Base-by-base conservation (phyloP, 2,888 invertebrate genomes). In the Sthenelais limicola region DNA sequence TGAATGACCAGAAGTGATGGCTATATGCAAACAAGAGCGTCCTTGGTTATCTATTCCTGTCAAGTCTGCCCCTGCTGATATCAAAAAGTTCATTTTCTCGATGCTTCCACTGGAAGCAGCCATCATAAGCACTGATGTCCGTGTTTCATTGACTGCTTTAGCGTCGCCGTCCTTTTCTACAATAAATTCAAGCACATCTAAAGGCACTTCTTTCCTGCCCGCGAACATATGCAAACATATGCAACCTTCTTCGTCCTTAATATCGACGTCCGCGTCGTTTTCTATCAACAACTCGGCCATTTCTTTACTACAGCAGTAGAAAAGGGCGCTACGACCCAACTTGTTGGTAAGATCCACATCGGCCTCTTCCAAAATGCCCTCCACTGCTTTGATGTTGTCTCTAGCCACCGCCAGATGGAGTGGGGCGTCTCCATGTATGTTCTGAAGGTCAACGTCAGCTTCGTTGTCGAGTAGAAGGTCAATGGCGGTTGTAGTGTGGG, bases 401-500 rank as follows among this genome's bases (percentile, higher is more conserved):
- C 26, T 24, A 18, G 35, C n/a, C 2, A 67, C 68, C 4, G 74
- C 74, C 1, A 58, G 35, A 32, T 74, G 74, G 4, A 68, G 32
- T 26, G 74, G 26, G 9, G 48, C 32, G 15, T 38, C n/a, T 1
- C 62, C 54, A 18, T 26, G 4, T 3, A 38, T 35, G 58, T 73
- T 73, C 52, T 28, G 3, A 3, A 38, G 12, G 15, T 58, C 30
- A 12, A 66, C 52, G 28, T 70, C 71, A 18, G 73, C 52, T 18
- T 52, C 24, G 33, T 51, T 30, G 12, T 66, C 70, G 30, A 73
- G 21, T 7, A 73, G 47, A 9, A 52, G 28, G 24, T 68, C 52
- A 15, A 71, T 62, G 9, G 62, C 35, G 2, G 62, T 62, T n/a
- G n/a, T n/a, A n/a, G n/a, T n/a, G n/a, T n/a, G n/a, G 62, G 38